Conservation (phyloP, 1,140 invertebrate genomes). For the Polyergus mexicanus region DNA sequence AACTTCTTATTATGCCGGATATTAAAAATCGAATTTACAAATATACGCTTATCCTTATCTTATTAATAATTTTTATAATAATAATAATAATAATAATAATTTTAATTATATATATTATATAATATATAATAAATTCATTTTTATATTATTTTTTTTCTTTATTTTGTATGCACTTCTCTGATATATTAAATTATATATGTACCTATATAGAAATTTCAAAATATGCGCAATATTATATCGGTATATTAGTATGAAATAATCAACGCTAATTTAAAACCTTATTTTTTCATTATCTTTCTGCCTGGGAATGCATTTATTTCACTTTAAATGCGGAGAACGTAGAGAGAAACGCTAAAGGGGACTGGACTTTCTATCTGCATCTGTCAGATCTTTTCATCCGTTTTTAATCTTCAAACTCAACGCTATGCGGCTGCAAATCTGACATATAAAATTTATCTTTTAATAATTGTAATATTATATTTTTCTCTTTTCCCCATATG, state of each 20-base stretch:
- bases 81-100: too few relatives aligned
- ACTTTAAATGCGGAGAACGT: constrained; percentile 23
- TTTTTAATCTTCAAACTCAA: not conserved
- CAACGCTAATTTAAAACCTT: not conserved
- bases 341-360: constrained; percentile 3
- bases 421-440: not conserved
- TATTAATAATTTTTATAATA: not conserved
- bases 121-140: not conserved
- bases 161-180: not conserved
- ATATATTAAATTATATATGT: too few relatives aligned
- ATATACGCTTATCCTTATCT: not conserved
- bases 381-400: constrained; percentile 12
- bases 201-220: not conserved
- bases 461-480: not conserved
- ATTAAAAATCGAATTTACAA: not conserved
- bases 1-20: not conserved
- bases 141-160: not conserved
- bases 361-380: not conserved
- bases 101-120: too few relatives aligned
- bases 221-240: not conserved
- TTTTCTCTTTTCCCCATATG: not conserved
- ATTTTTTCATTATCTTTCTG: not conserved
- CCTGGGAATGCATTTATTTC: constrained; percentile 5
- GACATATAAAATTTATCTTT: not conserved
- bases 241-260: not conserved